These are phyloP conservation scores for Coptotermes formosanus DNA, from an alignment of 1,140 invertebrate genomes.

Conservation along the genomic window DNA sequence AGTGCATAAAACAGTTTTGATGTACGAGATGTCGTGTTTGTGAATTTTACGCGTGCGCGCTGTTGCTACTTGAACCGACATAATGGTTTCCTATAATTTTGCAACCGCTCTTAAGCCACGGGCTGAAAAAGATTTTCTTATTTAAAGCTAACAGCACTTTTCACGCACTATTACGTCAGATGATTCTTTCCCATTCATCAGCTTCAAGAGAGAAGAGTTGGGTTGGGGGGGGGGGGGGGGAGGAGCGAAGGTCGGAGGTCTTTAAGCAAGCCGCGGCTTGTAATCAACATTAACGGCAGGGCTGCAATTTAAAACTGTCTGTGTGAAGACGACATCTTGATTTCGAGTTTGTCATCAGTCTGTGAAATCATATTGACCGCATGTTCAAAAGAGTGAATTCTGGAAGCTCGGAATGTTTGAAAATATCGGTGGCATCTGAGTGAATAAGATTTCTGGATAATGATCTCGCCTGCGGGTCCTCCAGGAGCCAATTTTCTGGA, in stretches of 20 bases:
- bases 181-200: constrained; percentile 22
- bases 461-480: not conserved
- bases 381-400: not conserved
- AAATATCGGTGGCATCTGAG: not conserved
- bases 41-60: constrained; percentile 5
- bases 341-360: not conserved
- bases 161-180: constrained; percentile 24
- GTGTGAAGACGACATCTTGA: not conserved
- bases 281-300: constrained; percentile 11
- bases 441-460: not conserved
- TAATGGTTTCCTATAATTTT: not conserved
- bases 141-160: constrained; percentile 23
- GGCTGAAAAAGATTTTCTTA: constrained; percentile 12
- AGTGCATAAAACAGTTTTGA: not conserved
- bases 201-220: not conserved
- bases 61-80: not conserved
- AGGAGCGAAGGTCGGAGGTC: not conserved
- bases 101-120: not conserved
- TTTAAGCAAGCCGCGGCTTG: not conserved
- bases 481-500: not conserved
- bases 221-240: not conserved
- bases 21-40: not conserved
- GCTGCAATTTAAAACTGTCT: not conserved
- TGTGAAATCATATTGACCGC: not conserved
- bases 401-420: not conserved